These are phyloP conservation scores for Exaiptasia diaphana DNA, from an alignment of 64 coral and sea anemone genomes.

Conservation along the genomic window DNA sequence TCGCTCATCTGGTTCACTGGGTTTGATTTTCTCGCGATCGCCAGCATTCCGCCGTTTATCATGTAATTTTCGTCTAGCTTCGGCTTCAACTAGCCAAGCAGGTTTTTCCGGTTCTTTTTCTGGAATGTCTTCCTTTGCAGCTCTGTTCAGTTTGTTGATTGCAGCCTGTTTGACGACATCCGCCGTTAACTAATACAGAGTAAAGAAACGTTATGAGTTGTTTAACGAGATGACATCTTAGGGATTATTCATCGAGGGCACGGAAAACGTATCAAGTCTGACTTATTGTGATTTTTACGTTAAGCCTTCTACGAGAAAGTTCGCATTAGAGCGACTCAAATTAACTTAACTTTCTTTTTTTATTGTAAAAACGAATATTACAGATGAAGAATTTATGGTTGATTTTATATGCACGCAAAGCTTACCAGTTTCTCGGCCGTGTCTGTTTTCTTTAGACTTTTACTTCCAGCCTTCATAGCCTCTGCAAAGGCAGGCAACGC, in stretches of 20 bases:
- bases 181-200: slow-evolving; percentile 1
- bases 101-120: slow-evolving; percentile 62
- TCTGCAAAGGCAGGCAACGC: slow-evolving; percentile 49
- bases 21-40: background rate
- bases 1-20: background rate
- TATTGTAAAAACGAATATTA: no score
- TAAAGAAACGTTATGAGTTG: no score
- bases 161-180: slow-evolving; percentile 53
- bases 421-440: background rate
- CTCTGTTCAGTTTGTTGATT: slow-evolving; percentile 20
- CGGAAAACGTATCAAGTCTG: no score
- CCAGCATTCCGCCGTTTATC: slow-evolving; percentile 16
- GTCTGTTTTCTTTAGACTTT: slow-evolving; percentile 12
- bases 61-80: slow-evolving; percentile 48
- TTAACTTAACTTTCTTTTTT: no score
- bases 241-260: no score
- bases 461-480: slow-evolving; percentile 12
- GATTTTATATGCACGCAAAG: no score
- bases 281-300: no score
- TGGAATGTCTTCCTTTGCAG: slow-evolving; percentile 40
- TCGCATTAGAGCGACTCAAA: no score
- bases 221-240: no score
- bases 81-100: slow-evolving; percentile 55
- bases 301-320: no score
- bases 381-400: no score